phyloP scores from a whole-genome alignment of 1,140 invertebrate genomes.

The Brachionus koreanus region DNA sequence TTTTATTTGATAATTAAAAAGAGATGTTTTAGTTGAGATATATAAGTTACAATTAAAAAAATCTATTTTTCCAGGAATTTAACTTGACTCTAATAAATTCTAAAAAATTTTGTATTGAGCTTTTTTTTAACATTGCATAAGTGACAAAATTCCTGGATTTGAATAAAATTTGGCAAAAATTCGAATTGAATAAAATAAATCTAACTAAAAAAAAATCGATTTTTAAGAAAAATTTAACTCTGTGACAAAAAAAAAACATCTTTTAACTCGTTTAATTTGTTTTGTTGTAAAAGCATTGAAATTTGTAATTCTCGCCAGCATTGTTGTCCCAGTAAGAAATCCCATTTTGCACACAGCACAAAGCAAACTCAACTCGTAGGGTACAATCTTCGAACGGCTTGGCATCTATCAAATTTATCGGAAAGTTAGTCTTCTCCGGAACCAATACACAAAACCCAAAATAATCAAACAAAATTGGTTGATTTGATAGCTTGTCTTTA shows the following conservation, averaged over 20 bases:
- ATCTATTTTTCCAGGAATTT: background rate
- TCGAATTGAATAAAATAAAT: background rate
- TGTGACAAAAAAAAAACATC: background rate
- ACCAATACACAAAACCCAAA: constrained; percentile 25
- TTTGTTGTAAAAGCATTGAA: constrained; percentile 44
- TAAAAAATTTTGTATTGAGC: background rate
- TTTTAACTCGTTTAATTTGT: background rate
- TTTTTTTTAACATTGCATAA: constrained; percentile 3
- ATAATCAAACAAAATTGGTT: background rate
- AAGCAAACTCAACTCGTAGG: constrained; percentile 31
- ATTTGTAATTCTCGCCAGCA: constrained; percentile 36
- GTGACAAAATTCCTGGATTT: background rate
- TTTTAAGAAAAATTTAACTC: background rate
- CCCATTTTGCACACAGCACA: constrained; percentile 12
- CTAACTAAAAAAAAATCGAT: background rate
- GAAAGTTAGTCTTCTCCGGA: background rate
- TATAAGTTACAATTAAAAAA: background rate
- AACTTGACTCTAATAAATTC: background rate
- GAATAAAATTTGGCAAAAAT: background rate
- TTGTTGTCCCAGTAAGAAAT: constrained; percentile 35
- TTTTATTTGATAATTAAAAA: background rate
- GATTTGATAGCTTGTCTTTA: background rate
- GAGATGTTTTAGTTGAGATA: background rate
- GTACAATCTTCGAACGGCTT: constrained; percentile 23
- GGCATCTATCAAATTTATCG: background rate